Base-by-base conservation (phyloP, 1,140 invertebrate species). In the Caligus rogercresseyi region DNA sequence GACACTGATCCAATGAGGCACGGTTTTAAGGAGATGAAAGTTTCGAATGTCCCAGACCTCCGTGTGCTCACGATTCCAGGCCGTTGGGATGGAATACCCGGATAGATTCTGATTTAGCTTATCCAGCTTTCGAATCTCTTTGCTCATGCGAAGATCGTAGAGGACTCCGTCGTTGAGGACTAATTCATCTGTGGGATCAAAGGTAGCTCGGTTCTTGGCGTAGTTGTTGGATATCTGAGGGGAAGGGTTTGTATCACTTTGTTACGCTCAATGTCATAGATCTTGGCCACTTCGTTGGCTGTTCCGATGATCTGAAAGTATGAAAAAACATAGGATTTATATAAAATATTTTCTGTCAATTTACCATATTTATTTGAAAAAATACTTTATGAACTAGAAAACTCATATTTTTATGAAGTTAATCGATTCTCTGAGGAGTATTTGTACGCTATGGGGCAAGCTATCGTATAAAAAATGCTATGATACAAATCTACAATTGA, bases 41-140 rank as follows among this genome's bases (percentile, higher is more conserved):
- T 90, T 95, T 64, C 93, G 78, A 4, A 98, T 72, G 73, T 98
- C 94, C 94, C 94, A 98, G 31, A 94, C 75, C 74, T 81, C 77
- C 20, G 77, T 75, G 65, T 79, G 79, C 64, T 81, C 78, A 67
- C 91, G 86, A 75, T 98, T 92, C 43, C 90, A 77, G 0, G 92
- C 93, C 72, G 92, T 94, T 0, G 94, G 93, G 81, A 98, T 93
- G 72, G 98, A 99, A 1, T 93, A 83, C 0, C 94, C 95, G 70
- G 88, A 95, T 19, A 95, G 80, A 31, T 83, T 83, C 70, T 93
- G 85, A 75, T 97, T 96, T 19, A 98, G 79, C 74, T 98, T 98
- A 75, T 98, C 95, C 70, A 98, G 92, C 70, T 97, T 98, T 72
- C 98, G 91, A 54, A 96, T 86, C 68, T 87, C 81, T 68, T 85